phyloP scores from a whole-genome alignment of 2,888 invertebrate genomes.

The Dione vanillae region DNA sequence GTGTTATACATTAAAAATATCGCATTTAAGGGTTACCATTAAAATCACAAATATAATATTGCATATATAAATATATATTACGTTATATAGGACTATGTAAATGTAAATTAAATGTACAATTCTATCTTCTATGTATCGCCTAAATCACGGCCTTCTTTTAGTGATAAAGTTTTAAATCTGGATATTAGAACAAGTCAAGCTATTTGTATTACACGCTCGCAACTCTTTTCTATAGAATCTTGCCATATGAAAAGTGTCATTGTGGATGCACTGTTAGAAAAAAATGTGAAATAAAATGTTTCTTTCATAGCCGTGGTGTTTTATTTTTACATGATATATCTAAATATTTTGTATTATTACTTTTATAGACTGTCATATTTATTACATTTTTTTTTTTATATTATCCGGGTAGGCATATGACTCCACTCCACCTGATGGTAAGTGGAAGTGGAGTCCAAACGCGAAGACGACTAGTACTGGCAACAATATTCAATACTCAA shows the following conservation, averaged over 20 bases:
- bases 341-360: too few species aligned
- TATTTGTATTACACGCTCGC: conserved; percentile 73
- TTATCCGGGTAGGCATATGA: too few species aligned
- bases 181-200: conserved; percentile 53
- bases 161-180: conserved; percentile 48
- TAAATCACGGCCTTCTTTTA: conserved; percentile 73
- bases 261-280: conserved; percentile 81
- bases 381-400: too few species aligned
- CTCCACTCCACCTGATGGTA: too few species aligned
- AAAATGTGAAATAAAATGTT: conserved; percentile 77
- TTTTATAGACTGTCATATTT: too few species aligned
- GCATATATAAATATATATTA: neutral
- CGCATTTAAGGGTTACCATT: conserved; percentile 11
- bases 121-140: conserved; percentile 54
- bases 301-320: conserved; percentile 68
- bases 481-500: too few species aligned
- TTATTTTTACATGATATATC: conserved; percentile 48
- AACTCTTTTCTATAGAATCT: conserved; percentile 47
- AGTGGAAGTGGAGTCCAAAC: too few species aligned
- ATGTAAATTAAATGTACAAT: conserved; percentile 26
- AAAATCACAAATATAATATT: neutral
- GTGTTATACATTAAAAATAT: neutral
- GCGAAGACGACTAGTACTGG: too few species aligned
- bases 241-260: conserved; percentile 66
- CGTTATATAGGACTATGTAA: conserved; percentile 18